Evolutionary conservation across 2,797 vertebrate genomes (phyloP), one percentile per base, ranked within the genome.

Genomic region (Aselliscus stoliczkanus): DNA sequence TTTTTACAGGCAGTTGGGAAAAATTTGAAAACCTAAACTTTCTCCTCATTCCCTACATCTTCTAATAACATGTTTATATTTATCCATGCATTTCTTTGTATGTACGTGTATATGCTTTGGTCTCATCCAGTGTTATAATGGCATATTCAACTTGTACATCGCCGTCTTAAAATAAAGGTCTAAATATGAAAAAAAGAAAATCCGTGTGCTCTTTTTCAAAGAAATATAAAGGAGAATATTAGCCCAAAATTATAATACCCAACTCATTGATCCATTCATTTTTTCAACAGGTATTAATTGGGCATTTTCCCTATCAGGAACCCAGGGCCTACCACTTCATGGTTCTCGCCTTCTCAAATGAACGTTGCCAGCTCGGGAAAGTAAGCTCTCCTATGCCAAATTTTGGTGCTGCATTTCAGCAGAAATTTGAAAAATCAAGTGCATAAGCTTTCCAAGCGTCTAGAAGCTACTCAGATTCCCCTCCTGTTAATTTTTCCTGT

Each of bases 1-100:
- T 95, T 95, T 75, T 96, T 83, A 76, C 62, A 86, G 77, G 75
- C 82, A 93, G 29, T 85, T 82, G 21, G 83, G 73, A 77, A 50
- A 93, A 93, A 44, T 80, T 87, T 85, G 77, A 90, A 93, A 93
- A 72, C 29, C 29, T 88, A 27, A 11, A 31, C 17, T 37, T 64
- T 67, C 67, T 89, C 50, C 67, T 89, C 56, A 86, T 93, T 96
- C 94, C 60, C 90, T 70, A 87, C 14, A 80, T 54, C 50, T 70
- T 93, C 64, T 93, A 96, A 90, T 27, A 77, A 73, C 10, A 37
- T 67, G 42, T 87, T n/a, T 82, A 34, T 83, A 34, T 52, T 15
- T 14, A 23, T 20, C 64, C 0, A 20, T 42, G 72, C 11, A 81
- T 34, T 52, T 52, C 12, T 50, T 34, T 12, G 9, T 1, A 52